Conservation (phyloP, 2,113 vertebrate species). For the Galbula dea region DNA sequence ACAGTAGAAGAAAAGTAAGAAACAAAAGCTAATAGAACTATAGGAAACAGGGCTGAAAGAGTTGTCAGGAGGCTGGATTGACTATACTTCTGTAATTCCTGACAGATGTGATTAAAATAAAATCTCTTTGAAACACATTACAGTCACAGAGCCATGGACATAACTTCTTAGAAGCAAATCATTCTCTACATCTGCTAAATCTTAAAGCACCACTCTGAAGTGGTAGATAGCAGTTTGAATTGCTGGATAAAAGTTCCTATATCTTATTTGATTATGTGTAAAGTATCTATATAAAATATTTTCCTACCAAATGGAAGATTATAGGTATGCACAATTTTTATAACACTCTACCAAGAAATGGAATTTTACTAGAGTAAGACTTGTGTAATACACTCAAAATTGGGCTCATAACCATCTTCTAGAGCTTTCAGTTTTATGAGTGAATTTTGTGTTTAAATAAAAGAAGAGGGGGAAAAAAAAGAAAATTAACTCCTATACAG, state of each 20-base stretch:
- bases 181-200: neutral
- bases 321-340: neutral
- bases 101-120: neutral
- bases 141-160: neutral
- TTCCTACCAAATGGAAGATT: neutral
- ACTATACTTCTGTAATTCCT: neutral
- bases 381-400: neutral
- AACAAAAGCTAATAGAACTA: neutral
- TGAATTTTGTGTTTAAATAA: constrained; percentile 20
- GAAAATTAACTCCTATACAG: neutral
- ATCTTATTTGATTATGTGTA: neutral
- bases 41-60: neutral
- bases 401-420: neutral
- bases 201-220: neutral
- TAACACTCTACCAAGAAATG: neutral
- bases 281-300: neutral
- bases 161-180: neutral
- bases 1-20: neutral
- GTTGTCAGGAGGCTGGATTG: neutral
- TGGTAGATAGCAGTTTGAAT: neutral
- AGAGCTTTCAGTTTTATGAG: neutral
- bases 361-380: neutral
- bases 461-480: neutral
- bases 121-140: neutral
- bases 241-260: neutral